phyloP scores from a whole-genome alignment of 1,140 invertebrate genomes.

The Antheraea mylitta region DNA sequence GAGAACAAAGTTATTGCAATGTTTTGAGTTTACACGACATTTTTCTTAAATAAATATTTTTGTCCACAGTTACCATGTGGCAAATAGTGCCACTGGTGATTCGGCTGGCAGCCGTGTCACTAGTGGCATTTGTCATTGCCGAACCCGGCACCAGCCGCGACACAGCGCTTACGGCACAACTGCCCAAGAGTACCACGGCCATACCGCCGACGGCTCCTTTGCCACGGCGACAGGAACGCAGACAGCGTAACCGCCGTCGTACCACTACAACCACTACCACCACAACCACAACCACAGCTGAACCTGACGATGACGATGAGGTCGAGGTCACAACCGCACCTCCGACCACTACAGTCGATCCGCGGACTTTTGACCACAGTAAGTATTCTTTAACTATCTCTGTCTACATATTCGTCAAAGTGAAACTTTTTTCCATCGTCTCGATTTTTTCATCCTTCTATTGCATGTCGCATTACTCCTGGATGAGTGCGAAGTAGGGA shows the following conservation, averaged over 20 bases:
- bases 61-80: slow-evolving; percentile 51
- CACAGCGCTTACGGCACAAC: slow-evolving; percentile 21
- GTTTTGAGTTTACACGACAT: no score
- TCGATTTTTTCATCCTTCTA: no score
- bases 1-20: no score
- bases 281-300: slow-evolving; percentile 50
- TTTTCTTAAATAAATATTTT: no score
- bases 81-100: slow-evolving; percentile 64
- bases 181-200: slow-evolving; percentile 21
- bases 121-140: slow-evolving; percentile 63
- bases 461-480: no score
- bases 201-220: slow-evolving; percentile 20
- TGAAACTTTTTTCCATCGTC: no score
- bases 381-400: slow-evolving; percentile 28
- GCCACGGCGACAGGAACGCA: slow-evolving; percentile 29
- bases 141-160: slow-evolving; percentile 38
- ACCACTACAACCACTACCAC: slow-evolving; percentile 51
- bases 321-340: slow-evolving; percentile 38
- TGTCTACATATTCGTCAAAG: no score
- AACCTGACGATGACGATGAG: slow-evolving; percentile 46
- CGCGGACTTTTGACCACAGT: slow-evolving; percentile 63
- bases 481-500: no score
- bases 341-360: slow-evolving; percentile 59
- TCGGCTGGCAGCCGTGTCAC: slow-evolving; percentile 57
- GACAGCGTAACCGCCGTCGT: slow-evolving; percentile 45